Percentiles rank a stretch among this genome's conserved stretches.
These are phyloP conservation scores for Poecilia wingei DNA, from an alignment of 2,797 vertebrate species.

Conservation along the genomic window DNA sequence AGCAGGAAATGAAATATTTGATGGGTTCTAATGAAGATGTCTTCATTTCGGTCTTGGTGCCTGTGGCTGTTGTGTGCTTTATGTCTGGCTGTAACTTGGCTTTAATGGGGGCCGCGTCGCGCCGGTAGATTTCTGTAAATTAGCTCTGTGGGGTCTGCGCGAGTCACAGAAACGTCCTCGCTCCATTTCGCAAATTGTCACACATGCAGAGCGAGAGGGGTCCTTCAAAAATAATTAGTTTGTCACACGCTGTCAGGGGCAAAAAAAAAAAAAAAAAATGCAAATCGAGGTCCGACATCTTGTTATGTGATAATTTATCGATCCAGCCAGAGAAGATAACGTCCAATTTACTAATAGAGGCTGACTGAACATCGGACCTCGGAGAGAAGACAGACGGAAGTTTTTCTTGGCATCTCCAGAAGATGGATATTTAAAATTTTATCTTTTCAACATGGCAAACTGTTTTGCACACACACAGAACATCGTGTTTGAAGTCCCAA, in stretches of 20 bases:
- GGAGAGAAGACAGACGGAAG: conserved; percentile 15
- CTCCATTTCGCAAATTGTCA: conserved; percentile 52
- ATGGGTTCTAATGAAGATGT: conserved; percentile 31
- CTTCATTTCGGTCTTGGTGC: conserved; percentile 15
- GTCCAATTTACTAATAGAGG: conserved; percentile 69
- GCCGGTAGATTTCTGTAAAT: conserved; percentile 29
- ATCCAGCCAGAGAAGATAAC: conserved; percentile 70
- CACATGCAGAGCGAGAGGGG: conserved; percentile 15
- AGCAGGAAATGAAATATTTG: conserved; percentile 13
- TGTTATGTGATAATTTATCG: conserved; percentile 73
- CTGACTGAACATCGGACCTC: conserved; percentile 60
- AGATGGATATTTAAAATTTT: conserved; percentile 2
- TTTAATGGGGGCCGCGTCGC: conserved; percentile 33
- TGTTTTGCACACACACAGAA: conserved; percentile 58
- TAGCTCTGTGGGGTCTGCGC: conserved; percentile 24
- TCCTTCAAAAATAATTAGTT: conserved; percentile 68
- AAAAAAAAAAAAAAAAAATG: conserved; percentile 29
- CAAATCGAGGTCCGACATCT: conserved; percentile 68
- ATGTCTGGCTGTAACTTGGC: conserved; percentile 15
- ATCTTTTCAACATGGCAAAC: conserved; percentile 47
- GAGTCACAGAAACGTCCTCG: conserved; percentile 41
- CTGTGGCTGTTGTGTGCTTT: conserved; percentile 17
- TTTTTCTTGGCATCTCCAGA: conserved; percentile 35
- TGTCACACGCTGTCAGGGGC: conserved; percentile 58
- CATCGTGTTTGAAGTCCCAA: conserved; percentile 36